Conservation (phyloP, 2,113 vertebrate species). For the Benitochromis conjunctus region DNA sequence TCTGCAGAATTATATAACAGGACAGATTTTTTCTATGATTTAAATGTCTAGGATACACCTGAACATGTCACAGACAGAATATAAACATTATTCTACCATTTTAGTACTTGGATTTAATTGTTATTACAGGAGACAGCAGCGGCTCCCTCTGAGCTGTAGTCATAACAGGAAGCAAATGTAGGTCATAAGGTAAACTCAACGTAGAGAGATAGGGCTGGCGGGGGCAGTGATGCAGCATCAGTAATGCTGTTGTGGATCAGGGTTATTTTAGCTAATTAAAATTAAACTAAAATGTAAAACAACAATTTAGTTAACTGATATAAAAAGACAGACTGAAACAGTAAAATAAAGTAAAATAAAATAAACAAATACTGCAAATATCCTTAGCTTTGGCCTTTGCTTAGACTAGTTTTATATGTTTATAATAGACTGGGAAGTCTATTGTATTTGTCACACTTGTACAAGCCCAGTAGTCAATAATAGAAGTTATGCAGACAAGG, state of each 20-base stretch:
- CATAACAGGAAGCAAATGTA: background rate
- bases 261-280: background rate
- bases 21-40: background rate
- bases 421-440: background rate
- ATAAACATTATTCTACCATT: background rate
- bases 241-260: background rate
- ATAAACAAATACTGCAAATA: background rate
- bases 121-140: background rate
- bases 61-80: background rate
- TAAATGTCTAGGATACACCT: background rate
- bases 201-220: background rate
- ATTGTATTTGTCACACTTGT: background rate
- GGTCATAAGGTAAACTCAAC: background rate
- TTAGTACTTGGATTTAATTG: background rate
- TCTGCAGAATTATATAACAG: background rate
- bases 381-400: background rate
- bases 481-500: background rate
- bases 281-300: background rate
- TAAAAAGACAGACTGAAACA: background rate
- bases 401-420: background rate
- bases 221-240: background rate
- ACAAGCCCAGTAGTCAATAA: background rate
- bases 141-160: background rate
- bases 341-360: background rate
- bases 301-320: background rate